Conservation (phyloP, 2,113 vertebrate genomes). For the Gila orcuttii region DNA sequence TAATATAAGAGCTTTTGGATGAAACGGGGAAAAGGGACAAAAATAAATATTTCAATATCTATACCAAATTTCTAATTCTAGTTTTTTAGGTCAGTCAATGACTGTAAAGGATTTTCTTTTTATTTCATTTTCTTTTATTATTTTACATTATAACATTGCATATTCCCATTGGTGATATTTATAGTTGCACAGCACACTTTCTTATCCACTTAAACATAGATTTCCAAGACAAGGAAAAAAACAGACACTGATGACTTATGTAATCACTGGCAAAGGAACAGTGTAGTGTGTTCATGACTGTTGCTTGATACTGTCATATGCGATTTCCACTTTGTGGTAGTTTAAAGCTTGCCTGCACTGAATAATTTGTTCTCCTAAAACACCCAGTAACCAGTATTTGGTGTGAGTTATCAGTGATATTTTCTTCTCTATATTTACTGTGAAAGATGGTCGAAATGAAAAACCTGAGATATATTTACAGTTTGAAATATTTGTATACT, state of each 20-base stretch:
- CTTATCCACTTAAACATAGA: not conserved
- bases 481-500: not conserved
- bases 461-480: not conserved
- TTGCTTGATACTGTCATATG: conserved; percentile 6
- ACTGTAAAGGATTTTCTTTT: not conserved
- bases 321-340: not conserved
- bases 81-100: not conserved
- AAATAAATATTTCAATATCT: conserved; percentile 1
- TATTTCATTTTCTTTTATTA: not conserved
- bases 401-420: not conserved
- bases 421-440: not conserved
- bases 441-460: not conserved
- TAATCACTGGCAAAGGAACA: not conserved
- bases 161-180: not conserved
- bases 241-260: not conserved
- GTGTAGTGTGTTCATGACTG: not conserved
- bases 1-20: conserved; percentile 17
- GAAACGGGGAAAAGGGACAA: not conserved
- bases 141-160: not conserved
- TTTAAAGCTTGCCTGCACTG: not conserved
- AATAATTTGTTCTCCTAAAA: not conserved
- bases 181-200: not conserved
- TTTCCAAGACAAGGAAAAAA: not conserved
- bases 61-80: not conserved
- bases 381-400: not conserved